These are phyloP conservation scores for Mystacides longicornis DNA, from an alignment of 2,888 invertebrate genomes.

Conservation along the genomic window DNA sequence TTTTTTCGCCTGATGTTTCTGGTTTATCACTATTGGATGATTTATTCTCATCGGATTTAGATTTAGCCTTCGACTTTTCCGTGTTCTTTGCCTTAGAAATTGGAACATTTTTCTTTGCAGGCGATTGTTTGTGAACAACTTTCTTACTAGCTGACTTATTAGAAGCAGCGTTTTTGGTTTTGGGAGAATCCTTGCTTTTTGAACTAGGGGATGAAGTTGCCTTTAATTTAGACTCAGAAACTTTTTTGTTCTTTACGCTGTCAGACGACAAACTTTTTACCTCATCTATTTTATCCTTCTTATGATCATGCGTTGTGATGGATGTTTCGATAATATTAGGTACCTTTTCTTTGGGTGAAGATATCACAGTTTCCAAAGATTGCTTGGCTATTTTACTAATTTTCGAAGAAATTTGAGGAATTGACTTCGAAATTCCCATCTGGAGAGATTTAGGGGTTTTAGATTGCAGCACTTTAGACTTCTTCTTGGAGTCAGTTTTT, in stretches of 20 bases:
- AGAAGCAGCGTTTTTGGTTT: no score
- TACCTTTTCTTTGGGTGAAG: conserved; percentile 1
- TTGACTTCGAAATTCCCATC: neutral
- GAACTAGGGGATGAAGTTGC: no score
- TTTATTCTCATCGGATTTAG: neutral
- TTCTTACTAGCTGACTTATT: neutral
- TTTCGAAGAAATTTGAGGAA: neutral
- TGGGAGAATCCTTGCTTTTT: no score
- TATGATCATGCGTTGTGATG: conserved; percentile 13
- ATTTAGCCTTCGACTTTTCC: conserved; percentile 7
- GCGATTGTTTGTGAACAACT: no score
- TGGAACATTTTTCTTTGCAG: neutral
- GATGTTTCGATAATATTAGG: neutral
- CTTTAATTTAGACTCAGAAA: neutral
- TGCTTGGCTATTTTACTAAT: neutral
- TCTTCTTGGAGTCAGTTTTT: conserved; percentile 15
- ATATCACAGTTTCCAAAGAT: neutral
- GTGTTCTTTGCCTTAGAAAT: neutral
- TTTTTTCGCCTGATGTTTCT: neutral
- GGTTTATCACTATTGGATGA: neutral
- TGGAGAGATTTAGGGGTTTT: conserved; percentile 2
- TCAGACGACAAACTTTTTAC: conserved; percentile 18
- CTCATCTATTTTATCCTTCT: conserved; percentile 29
- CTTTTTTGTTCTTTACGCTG: conserved; percentile 18
- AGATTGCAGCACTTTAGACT: conserved; percentile 4